Conservation (phyloP, 92 coral and sea anemone species). For the Heteractis magnifica region DNA sequence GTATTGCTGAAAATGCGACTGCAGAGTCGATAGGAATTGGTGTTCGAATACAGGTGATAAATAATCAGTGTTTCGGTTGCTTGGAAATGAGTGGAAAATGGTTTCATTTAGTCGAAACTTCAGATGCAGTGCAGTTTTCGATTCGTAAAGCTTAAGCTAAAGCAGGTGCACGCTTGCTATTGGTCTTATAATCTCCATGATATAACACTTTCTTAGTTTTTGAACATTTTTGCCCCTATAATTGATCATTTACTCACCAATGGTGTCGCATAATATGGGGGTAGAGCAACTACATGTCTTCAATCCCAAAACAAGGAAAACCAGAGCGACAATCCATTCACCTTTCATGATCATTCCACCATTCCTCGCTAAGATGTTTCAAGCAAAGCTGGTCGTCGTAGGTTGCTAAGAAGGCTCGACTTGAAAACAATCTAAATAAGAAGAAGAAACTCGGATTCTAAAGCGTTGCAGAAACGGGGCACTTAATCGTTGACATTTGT, state of each 20-base stretch:
- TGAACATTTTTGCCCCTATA: neutral
- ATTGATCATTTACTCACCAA: constrained; percentile 40
- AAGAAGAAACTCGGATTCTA: neutral
- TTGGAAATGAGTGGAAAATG: neutral
- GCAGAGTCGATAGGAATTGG: neutral
- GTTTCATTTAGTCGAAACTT: neutral
- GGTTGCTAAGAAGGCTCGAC: neutral
- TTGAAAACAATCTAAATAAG: neutral
- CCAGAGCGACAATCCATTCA: neutral
- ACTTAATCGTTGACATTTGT: neutral
- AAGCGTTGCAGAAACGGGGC: neutral
- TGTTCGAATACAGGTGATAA: neutral
- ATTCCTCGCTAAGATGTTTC: neutral
- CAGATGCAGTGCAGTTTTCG: neutral
- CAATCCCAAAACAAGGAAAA: neutral
- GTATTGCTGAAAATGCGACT: neutral
- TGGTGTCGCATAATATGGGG: neutral
- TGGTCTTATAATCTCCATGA: neutral
- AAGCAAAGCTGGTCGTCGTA: neutral
- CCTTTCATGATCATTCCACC: neutral
- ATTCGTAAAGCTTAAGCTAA: neutral
- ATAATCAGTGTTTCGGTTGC: neutral
- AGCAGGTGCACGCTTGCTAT: neutral
- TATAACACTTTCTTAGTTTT: neutral
- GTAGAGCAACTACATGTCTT: neutral